A percentile compares a stretch with the other conserved stretches of the same genome.
Evolutionary conservation across 1,140 invertebrate species (phyloP).

Genomic region (Mizuhopecten yessoensis): DNA sequence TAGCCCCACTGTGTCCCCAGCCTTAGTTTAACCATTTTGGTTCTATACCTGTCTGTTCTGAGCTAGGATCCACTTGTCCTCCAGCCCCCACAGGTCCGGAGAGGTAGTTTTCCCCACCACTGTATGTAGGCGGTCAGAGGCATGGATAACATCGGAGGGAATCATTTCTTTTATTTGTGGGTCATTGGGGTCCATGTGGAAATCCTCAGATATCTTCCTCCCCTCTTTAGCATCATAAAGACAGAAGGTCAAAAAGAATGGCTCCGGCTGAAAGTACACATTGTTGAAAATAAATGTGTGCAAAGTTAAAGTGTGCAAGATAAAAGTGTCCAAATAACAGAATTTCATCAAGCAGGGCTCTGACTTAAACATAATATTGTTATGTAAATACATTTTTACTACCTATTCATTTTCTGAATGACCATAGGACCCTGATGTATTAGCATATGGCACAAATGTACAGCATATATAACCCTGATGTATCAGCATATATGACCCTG

Average conservation of each 20-base stretch:
- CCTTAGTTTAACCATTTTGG: too few relatives aligned
- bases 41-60: conserved; percentile 72
- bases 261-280: conserved; percentile 88
- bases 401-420: too few relatives aligned
- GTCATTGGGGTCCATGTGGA: conserved; percentile 95
- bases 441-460: too few relatives aligned
- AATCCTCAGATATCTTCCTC: conserved; percentile 95
- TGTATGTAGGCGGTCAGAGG: conserved; percentile 79
- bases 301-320: too few relatives aligned
- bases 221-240: conserved; percentile 94
- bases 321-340: too few relatives aligned
- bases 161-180: conserved; percentile 86
- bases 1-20: too few relatives aligned
- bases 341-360: too few relatives aligned
- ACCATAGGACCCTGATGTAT: too few relatives aligned
- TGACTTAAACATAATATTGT: too few relatives aligned
- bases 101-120: conserved; percentile 74
- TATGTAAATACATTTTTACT: too few relatives aligned
- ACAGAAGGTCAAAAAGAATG: conserved; percentile 93
- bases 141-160: conserved; percentile 80
- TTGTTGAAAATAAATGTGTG: neutral
- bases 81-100: conserved; percentile 85
- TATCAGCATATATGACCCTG: too few relatives aligned
- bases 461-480: too few relatives aligned
- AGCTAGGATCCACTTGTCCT: conserved; percentile 86